Evolutionary conservation across 2,797 vertebrate genomes (phyloP).

Genomic region (Simalia tracyae): DNA sequence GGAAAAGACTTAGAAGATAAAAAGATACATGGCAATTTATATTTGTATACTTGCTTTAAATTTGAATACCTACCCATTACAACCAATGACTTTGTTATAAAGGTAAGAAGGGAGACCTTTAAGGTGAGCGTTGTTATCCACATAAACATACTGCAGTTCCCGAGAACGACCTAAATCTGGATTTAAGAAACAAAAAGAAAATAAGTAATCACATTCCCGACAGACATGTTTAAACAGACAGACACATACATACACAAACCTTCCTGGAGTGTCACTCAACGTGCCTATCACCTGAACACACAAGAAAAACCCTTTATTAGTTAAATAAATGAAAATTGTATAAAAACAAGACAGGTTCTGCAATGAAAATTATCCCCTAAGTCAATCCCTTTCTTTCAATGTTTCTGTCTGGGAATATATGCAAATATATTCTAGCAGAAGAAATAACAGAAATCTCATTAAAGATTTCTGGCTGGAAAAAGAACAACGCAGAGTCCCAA

Average conservation of each 20-base stretch:
- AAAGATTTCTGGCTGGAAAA: neutral
- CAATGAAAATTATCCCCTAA: neutral
- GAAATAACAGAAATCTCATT: neutral
- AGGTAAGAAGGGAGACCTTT: conserved; percentile 85
- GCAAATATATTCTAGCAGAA: neutral
- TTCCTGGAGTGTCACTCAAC: conserved; percentile 40
- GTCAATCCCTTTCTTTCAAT: neutral
- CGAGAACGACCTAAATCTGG: conserved; percentile 94
- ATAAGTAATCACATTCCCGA: conserved; percentile 22
- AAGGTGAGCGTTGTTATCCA: conserved; percentile 90
- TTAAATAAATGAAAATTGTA: neutral
- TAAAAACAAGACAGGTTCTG: neutral
- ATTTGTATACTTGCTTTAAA: neutral
- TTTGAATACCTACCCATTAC: conserved; percentile 78
- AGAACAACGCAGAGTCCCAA: neutral
- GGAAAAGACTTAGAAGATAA: conserved; percentile 18
- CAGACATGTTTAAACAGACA: conserved; percentile 41
- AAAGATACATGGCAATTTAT: conserved; percentile 6
- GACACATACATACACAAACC: conserved; percentile 17
- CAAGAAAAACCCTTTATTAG: neutral
- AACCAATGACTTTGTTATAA: conserved; percentile 92
- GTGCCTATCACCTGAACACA: neutral
- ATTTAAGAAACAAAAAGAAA: conserved; percentile 41
- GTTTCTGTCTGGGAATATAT: conserved; percentile 6
- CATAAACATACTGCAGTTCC: conserved; percentile 92